Percentiles rank a stretch among this genome's conserved stretches.
phyloP scores from a whole-genome alignment of 2,888 invertebrate genomes.

The Elegia similella region DNA sequence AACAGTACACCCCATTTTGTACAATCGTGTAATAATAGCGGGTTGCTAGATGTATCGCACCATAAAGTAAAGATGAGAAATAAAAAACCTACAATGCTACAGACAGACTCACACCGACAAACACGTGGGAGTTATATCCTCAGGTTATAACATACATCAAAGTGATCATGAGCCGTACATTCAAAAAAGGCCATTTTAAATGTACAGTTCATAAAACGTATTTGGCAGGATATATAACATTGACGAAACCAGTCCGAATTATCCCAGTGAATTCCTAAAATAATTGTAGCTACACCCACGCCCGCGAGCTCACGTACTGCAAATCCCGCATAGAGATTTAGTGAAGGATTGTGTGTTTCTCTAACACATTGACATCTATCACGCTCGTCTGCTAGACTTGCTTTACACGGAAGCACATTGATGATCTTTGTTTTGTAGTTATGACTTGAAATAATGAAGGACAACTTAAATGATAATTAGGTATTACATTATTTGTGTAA shows the following conservation, averaged over 20 bases:
- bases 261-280: neutral
- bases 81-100: no score
- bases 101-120: no score
- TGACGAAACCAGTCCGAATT: neutral
- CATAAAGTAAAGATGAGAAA: no score
- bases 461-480: no score
- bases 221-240: neutral
- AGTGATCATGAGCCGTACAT: no score
- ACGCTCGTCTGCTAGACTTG: neutral
- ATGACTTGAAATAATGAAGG: no score
- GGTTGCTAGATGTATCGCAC: no score
- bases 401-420: neutral
- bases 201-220: neutral
- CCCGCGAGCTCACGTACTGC: slow-evolving; percentile 60
- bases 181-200: neutral
- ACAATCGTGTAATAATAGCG: no score
- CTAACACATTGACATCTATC: slow-evolving; percentile 11
- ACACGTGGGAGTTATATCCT: no score
- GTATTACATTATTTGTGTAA: no score
- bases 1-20: no score
- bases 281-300: slow-evolving; percentile 43
- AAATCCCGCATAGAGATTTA: slow-evolving; percentile 67
- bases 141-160: no score
- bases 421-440: neutral
- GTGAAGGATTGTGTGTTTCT: slow-evolving; percentile 54